phyloP scores from a whole-genome alignment of 1,140 invertebrate species.

The Penaeus japonicus region DNA sequence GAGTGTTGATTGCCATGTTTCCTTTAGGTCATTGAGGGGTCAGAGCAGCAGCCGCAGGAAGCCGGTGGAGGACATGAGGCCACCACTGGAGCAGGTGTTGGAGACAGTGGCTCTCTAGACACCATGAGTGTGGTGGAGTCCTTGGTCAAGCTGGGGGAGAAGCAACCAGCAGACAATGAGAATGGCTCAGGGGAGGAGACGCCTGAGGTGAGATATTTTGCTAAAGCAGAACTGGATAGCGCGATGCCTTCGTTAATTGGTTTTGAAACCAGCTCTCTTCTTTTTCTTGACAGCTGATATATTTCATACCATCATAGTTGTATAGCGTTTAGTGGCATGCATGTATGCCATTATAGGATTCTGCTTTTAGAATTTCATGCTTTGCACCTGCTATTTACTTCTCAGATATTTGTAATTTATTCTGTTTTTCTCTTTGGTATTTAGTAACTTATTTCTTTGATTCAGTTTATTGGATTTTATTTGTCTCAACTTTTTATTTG shows the following conservation, averaged over 20 bases:
- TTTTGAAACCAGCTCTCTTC: no score
- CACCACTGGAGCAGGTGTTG: background rate
- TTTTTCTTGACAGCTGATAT: no score
- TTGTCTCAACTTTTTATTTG: background rate
- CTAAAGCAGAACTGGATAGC: no score
- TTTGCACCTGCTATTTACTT: background rate
- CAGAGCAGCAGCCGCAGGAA: background rate
- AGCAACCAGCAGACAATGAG: constrained; percentile 44
- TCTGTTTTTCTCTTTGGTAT: background rate
- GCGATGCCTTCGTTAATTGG: no score
- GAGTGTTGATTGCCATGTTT: no score
- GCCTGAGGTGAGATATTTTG: constrained; percentile 30
- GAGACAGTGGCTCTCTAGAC: constrained; percentile 49
- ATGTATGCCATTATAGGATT: no score
- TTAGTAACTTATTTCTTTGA: background rate
- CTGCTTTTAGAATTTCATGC: background rate
- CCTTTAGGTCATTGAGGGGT: constrained; percentile 7
- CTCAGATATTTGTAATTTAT: background rate
- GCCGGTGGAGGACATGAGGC: background rate
- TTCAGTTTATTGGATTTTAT: background rate
- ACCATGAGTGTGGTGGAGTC: constrained; percentile 57
- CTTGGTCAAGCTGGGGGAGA: constrained; percentile 54
- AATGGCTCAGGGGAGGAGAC: constrained; percentile 40
- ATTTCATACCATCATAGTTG: no score
- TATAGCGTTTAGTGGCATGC: no score